phyloP scores from a whole-genome alignment of 1,140 invertebrate genomes.

The Macrobrachium rosenbergii region DNA sequence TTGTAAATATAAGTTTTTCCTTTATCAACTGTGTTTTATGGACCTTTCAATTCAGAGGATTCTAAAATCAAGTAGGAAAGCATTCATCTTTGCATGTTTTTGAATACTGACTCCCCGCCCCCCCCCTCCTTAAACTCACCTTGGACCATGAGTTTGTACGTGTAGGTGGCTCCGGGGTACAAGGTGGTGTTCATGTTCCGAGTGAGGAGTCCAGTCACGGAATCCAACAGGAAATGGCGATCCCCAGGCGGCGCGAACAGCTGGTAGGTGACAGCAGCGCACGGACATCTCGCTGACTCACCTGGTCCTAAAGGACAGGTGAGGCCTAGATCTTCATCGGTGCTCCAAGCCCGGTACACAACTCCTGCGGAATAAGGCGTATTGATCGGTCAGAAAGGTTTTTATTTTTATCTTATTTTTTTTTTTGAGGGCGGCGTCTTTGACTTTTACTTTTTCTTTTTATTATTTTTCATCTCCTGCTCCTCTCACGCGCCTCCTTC shows the following conservation, averaged over 20 bases:
- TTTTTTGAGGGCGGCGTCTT: no score
- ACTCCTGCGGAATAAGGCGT: constrained; percentile 13
- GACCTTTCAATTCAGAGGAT: neutral
- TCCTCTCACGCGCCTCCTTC: neutral
- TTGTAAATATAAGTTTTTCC: no score
- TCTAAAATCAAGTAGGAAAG: neutral
- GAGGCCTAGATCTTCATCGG: constrained; percentile 48
- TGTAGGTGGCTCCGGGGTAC: constrained; percentile 20
- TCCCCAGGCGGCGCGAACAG: constrained; percentile 35
- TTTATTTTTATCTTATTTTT: no score
- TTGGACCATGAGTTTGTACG: constrained; percentile 49
- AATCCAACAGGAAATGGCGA: constrained; percentile 33
- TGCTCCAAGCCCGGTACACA: constrained; percentile 46
- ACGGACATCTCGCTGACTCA: constrained; percentile 38
- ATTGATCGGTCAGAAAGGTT: neutral
- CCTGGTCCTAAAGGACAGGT: constrained; percentile 43
- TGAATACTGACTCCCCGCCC: neutral
- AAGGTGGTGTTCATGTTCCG: constrained; percentile 6
- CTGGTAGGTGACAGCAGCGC: constrained; percentile 43
- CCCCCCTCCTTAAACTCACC: constrained; percentile 5
- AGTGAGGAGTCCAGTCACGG: constrained; percentile 25
- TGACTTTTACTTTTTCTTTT: neutral
- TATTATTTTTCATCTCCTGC: neutral
- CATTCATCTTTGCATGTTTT: neutral
- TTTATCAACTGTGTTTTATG: no score